Conservation (phyloP, 92 coral and sea anemone genomes). For the Porites divaricata region DNA sequence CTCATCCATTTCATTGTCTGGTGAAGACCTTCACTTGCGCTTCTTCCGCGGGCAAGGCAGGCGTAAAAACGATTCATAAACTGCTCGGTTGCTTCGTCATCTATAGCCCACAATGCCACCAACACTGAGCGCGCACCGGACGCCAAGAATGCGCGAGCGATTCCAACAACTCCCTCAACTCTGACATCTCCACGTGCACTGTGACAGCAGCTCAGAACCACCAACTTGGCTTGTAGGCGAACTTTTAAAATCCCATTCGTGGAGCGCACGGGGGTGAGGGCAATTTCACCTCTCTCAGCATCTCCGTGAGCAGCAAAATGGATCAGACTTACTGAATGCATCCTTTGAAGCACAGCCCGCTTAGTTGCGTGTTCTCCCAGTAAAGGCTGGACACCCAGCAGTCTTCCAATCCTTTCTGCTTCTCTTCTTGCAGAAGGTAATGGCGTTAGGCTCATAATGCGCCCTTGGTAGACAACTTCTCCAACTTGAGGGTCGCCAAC, state of each 20-base stretch:
- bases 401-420: not conserved
- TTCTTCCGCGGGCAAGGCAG: not conserved
- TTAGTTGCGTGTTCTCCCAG: not conserved
- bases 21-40: not conserved
- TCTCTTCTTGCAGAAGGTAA: not conserved
- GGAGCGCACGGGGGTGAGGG: not conserved
- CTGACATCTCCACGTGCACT: not conserved
- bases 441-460: not conserved
- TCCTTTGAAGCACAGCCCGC: not conserved
- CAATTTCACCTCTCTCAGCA: not conserved
- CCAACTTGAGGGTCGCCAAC: not conserved
- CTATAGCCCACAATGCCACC: not conserved
- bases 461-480: not conserved
- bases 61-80: not conserved
- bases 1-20: not conserved
- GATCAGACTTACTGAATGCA: not conserved
- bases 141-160: not conserved
- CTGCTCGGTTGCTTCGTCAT: not conserved
- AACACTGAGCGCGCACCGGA: not conserved
- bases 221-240: not conserved
- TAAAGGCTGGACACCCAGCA: not conserved
- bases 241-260: not conserved
- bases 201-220: not conserved
- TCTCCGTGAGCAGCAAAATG: not conserved
- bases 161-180: not conserved